Percentiles rank a stretch among this genome's conserved stretches.
Conservation (phyloP, 1,140 invertebrate genomes). For the Pachyrhynchus sulphureomaculatus region DNA sequence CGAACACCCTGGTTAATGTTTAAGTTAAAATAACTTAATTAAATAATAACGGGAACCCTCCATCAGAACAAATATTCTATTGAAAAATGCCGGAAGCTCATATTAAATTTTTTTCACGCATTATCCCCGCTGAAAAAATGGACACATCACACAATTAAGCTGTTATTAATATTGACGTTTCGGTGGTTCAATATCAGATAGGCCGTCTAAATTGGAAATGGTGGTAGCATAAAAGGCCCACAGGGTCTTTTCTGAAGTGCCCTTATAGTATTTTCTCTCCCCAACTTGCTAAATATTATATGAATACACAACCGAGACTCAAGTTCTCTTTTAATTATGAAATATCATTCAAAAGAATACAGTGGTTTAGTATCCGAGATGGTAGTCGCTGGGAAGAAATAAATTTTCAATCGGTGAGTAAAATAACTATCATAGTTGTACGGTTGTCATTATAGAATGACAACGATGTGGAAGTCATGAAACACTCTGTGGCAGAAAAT, state of each 20-base stretch:
- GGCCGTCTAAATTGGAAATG: conserved; percentile 13
- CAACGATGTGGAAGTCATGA: no score
- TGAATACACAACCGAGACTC: conserved; percentile 23
- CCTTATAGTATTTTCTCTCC: conserved; percentile 17
- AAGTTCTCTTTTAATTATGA: conserved; percentile 20
- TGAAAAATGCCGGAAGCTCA: conserved; percentile 3
- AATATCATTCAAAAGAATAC: conserved; percentile 19
- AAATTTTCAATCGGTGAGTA: neutral
- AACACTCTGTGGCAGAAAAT: no score
- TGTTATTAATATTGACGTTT: conserved; percentile 25
- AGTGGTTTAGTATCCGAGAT: neutral
- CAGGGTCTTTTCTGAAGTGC: conserved; percentile 10
- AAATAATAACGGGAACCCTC: no score
- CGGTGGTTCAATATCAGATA: conserved; percentile 20
- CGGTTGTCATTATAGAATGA: no score
- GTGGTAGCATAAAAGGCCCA: conserved; percentile 21
- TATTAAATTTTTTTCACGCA: conserved; percentile 12
- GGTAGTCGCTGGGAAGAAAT: neutral
- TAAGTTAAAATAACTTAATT: no score
- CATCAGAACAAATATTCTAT: neutral
- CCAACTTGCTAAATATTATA: conserved; percentile 23
- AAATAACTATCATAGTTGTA: neutral
- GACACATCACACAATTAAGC: conserved; percentile 13
- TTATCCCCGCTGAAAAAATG: conserved; percentile 4
- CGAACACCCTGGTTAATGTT: no score